Evolutionary conservation across 2,888 invertebrate species (phyloP).

Genomic region (Oegoconia quadripuncta): DNA sequence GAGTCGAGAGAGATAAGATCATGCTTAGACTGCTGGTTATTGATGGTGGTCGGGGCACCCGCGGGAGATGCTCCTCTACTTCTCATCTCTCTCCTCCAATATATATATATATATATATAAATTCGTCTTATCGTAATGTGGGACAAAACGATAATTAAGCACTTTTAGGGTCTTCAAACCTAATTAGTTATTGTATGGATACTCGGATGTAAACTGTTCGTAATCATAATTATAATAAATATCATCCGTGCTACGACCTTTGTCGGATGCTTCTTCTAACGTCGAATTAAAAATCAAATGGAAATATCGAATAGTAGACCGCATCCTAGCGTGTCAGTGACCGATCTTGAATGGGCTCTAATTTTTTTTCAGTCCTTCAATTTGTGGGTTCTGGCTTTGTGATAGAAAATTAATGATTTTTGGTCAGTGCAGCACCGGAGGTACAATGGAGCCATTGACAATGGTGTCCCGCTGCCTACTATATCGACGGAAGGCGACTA

Average conservation of each 20-base stretch:
- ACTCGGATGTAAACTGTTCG: not conserved
- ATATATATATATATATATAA: too few species aligned
- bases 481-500: conserved; percentile 73
- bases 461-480: conserved; percentile 75
- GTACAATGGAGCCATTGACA: conserved; percentile 68
- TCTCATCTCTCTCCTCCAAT: too few species aligned
- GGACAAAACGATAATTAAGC: too few species aligned
- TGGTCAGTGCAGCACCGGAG: conserved; percentile 67
- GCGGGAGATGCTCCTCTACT: too few species aligned
- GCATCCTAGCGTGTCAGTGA: conserved; percentile 61
- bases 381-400: conserved; percentile 78
- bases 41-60: too few species aligned
- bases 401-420: conserved; percentile 78
- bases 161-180: too few species aligned
- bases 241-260: conserved; percentile 1
- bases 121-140: too few species aligned
- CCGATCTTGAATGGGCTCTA: conserved; percentile 65
- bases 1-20: too few species aligned
- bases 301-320: conserved; percentile 42
- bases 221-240: not conserved
- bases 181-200: not conserved
- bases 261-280: conserved; percentile 15
- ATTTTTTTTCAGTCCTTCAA: conserved; percentile 70
- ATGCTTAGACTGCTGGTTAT: too few species aligned
- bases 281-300: conserved; percentile 19